phyloP scores from a whole-genome alignment of 2,113 vertebrate genomes.

The Sakesphorus luctuosus region DNA sequence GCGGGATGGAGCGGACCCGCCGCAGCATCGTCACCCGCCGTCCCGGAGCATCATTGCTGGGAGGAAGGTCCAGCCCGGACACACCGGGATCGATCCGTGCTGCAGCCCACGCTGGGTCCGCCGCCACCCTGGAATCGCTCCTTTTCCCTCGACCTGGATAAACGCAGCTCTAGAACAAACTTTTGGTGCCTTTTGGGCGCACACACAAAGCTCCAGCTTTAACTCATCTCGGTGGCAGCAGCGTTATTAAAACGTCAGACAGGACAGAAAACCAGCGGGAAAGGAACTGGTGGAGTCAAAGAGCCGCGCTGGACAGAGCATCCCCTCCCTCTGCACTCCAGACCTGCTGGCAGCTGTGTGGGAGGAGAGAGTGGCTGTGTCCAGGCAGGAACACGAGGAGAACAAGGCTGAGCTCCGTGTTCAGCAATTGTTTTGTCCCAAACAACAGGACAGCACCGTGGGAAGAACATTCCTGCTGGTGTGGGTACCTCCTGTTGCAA shows the following conservation, averaged over 20 bases:
- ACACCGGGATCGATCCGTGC: not conserved
- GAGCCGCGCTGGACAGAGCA: not conserved
- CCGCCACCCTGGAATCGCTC: not conserved
- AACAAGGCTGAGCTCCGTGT: not conserved
- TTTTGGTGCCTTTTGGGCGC: too few relatives aligned
- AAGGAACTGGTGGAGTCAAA: not conserved
- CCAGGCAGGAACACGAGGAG: not conserved
- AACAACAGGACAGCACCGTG: not conserved
- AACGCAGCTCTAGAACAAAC: not conserved
- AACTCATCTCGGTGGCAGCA: not conserved
- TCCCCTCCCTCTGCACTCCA: not conserved
- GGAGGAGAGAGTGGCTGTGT: not conserved
- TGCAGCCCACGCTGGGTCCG: not conserved
- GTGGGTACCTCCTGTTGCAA: not conserved
- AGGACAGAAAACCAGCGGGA: not conserved
- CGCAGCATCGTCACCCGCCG: not conserved
- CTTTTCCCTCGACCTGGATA: not conserved
- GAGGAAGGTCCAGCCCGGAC: not conserved
- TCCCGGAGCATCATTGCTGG: not conserved
- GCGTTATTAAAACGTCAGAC: not conserved
- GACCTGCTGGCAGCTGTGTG: too few relatives aligned
- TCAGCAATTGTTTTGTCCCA: not conserved
- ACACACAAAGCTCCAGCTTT: rapidly evolving
- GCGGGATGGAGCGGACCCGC: not conserved
- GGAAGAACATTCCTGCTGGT: not conserved